Evolutionary conservation across 2,797 vertebrate species (phyloP).

Genomic region (Atherinosoma microstoma): DNA sequence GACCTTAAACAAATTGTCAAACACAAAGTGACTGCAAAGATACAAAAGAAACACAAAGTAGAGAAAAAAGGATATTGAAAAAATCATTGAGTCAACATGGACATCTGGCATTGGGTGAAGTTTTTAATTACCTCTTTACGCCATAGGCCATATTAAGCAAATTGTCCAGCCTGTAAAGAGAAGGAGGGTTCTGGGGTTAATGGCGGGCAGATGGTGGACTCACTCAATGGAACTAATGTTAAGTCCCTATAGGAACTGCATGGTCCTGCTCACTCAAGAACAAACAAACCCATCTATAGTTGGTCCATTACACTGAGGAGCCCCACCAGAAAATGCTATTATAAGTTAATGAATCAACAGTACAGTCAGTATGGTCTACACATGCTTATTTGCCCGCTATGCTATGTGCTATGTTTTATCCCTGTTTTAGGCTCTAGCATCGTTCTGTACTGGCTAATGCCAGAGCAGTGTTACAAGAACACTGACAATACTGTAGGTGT

Average conservation of each 20-base stretch:
- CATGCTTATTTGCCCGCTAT: slow-evolving; percentile 36
- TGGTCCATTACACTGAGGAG: slow-evolving; percentile 85
- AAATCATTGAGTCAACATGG: slow-evolving; percentile 97
- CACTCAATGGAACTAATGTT: slow-evolving; percentile 99
- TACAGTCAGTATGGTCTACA: slow-evolving; percentile 60
- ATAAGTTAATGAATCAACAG: slow-evolving; percentile 68
- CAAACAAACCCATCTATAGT: slow-evolving; percentile 84
- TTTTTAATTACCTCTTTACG: slow-evolving; percentile 99
- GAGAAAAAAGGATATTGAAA: slow-evolving; percentile 85
- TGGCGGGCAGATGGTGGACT: slow-evolving; percentile 99
- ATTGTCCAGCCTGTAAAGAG: slow-evolving; percentile 99
- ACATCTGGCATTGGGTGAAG: slow-evolving; percentile 99
- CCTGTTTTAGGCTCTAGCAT: slow-evolving; percentile 13
- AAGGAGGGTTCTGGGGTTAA: slow-evolving; percentile 99
- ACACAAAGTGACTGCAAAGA: slow-evolving; percentile 93
- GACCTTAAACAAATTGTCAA: slow-evolving; percentile 85
- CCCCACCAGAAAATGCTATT: slow-evolving; percentile 78
- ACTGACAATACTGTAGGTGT: slow-evolving; percentile 36
- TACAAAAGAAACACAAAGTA: slow-evolving; percentile 85
- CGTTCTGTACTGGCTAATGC: slow-evolving; percentile 33
- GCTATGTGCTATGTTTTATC: too few species aligned
- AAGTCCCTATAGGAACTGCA: slow-evolving; percentile 83
- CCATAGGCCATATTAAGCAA: slow-evolving; percentile 99
- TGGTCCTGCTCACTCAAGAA: slow-evolving; percentile 84
- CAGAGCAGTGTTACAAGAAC: slow-evolving; percentile 33